Base-by-base conservation (phyloP, 1,140 invertebrate genomes). In the Penaeus japonicus region DNA sequence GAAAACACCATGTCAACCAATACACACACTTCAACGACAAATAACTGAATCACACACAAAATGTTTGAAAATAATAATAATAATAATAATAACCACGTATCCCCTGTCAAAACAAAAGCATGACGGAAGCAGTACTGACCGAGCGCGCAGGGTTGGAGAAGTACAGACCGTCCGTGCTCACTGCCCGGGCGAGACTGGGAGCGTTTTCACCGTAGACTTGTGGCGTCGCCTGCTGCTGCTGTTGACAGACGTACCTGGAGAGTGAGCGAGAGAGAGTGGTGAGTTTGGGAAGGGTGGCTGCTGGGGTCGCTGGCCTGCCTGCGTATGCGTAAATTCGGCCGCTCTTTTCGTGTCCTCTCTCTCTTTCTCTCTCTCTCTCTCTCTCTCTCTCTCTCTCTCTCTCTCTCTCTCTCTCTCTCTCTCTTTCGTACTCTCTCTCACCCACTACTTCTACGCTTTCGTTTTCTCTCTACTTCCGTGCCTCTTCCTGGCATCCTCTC, bases 381-480 rank as follows among this genome's bases (percentile, higher is more conserved):
- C 75, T 77, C 75, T 77, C 75, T 77, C 75, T 77, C 75, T 77
- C 70, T 75, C n/a, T 75, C 70, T 75, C 70, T 75, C 75, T 77
- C 75, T 77, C 75, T 77, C 30, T 77, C 75, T 78, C 75, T 78
- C 75, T 78, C 75, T 78, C 75, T 78, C 75, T 78, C 32, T 78
- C 75, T 78, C 75, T 78, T 22, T 78, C 27, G 32, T 53, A 35
- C 75, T 78, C 75, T 78, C 75, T 78, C 75, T 78, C 75, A 35
- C 75, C 39, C 75, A 35, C 75, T 78, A 27, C 39, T 32, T 78
- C 75, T 78, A 22, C 39, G 35, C 39, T 32, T 78, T 53, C 54
- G 35, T 35, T 53, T 78, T 53, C 70, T 75, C 70, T 75, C n/a
- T 24, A 5, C 24, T 35, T 75, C 70, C 24, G 7, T 75, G n/a